phyloP scores from a whole-genome alignment of 2,113 vertebrate genomes.

The Mungos mungo region DNA sequence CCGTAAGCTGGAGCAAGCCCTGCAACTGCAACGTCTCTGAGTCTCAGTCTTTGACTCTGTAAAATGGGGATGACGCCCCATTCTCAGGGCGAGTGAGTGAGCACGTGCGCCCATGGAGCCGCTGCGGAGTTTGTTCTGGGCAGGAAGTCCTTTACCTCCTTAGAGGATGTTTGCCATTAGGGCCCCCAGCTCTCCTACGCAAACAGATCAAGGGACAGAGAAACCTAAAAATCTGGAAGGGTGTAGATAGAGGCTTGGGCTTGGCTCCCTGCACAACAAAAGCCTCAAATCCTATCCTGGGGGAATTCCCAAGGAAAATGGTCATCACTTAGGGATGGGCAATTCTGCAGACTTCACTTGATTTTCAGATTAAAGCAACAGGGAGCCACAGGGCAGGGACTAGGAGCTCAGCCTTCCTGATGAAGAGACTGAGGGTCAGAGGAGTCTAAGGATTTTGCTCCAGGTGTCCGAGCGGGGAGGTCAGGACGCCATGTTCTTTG shows the following conservation, averaged over 20 bases:
- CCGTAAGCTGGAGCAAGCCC: background rate
- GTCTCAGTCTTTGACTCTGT: background rate
- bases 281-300: background rate
- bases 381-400: background rate
- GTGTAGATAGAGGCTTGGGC: background rate
- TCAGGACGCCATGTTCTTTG: rapidly evolving
- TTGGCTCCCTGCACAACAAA: background rate
- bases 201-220: background rate
- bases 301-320: background rate
- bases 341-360: background rate
- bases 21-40: no score
- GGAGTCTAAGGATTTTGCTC: background rate
- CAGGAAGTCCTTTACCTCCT: background rate
- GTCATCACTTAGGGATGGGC: background rate
- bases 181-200: background rate
- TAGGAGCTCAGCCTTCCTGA: background rate
- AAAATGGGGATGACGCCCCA: background rate
- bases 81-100: background rate
- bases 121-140: background rate
- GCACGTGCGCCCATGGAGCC: rapidly evolving
- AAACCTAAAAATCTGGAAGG: background rate
- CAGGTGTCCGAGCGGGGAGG: background rate
- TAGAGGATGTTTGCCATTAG: background rate
- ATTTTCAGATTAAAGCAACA: background rate
- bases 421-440: background rate